Conservation (phyloP, 2,888 invertebrate species). For the Sarcophaga variegata region DNA sequence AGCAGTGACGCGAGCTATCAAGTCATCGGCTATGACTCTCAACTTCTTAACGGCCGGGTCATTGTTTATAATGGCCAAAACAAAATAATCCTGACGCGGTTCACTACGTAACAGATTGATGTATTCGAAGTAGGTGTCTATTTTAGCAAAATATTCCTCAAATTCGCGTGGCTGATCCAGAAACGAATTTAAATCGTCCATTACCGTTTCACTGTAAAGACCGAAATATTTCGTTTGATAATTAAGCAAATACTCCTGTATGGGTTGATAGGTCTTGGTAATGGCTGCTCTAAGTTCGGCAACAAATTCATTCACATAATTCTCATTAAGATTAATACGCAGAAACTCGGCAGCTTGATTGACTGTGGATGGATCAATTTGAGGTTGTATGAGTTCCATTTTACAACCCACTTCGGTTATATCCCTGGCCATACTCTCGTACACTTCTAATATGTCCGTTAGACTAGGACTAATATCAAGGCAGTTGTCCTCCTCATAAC, state of each 20-base stretch:
- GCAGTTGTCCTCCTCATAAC: slow-evolving; percentile 59
- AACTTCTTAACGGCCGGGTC: slow-evolving; percentile 85
- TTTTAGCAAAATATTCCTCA: slow-evolving; percentile 85
- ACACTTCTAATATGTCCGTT: slow-evolving; percentile 83
- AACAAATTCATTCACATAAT: slow-evolving; percentile 83
- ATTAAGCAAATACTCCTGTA: slow-evolving; percentile 83
- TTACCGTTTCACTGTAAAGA: slow-evolving; percentile 83
- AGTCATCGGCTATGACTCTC: slow-evolving; percentile 84
- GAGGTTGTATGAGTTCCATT: slow-evolving; percentile 84
- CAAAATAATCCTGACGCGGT: slow-evolving; percentile 87
- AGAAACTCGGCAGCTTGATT: slow-evolving; percentile 82
- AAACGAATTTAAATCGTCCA: slow-evolving; percentile 82
- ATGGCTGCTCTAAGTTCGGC: slow-evolving; percentile 83
- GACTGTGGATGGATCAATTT: slow-evolving; percentile 82
- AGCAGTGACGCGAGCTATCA: slow-evolving; percentile 85
- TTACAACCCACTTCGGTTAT: slow-evolving; percentile 84
- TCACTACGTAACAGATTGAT: slow-evolving; percentile 85
- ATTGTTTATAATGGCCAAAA: slow-evolving; percentile 85
- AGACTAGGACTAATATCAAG: slow-evolving; percentile 85
- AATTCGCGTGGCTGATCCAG: slow-evolving; percentile 84
- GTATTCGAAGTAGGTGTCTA: slow-evolving; percentile 84
- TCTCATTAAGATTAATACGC: slow-evolving; percentile 84
- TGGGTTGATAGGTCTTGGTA: slow-evolving; percentile 83
- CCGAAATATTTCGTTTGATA: slow-evolving; percentile 84
- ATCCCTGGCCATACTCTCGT: slow-evolving; percentile 84